Evolutionary conservation across 1,140 invertebrate genomes (phyloP).

Genomic region (Euschistus heros): DNA sequence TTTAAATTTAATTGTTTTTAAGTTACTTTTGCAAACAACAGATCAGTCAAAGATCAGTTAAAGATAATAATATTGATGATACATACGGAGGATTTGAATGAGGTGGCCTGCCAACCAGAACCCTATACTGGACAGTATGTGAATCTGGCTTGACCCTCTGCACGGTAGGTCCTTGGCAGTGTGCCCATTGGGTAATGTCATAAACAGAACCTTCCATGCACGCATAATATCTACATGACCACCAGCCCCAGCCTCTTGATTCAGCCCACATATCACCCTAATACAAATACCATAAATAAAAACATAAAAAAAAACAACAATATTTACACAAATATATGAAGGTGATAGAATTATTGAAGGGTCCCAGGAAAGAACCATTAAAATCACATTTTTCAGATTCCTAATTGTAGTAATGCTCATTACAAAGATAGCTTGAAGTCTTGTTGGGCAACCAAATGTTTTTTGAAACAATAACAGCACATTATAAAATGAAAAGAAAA

Average conservation of each 20-base stretch:
- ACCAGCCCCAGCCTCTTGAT: slow-evolving; percentile 77
- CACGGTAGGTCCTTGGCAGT: slow-evolving; percentile 75
- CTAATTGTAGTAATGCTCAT: too few species aligned
- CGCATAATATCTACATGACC: slow-evolving; percentile 91
- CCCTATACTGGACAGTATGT: slow-evolving; percentile 84
- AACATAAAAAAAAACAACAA: not conserved
- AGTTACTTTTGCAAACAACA: too few species aligned
- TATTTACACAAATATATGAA: not conserved
- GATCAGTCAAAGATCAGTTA: not conserved
- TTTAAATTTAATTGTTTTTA: too few species aligned
- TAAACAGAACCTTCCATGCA: slow-evolving; percentile 90
- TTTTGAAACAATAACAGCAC: too few species aligned
- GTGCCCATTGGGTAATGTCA: slow-evolving; percentile 91
- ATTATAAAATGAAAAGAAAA: too few species aligned
- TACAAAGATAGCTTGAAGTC: too few species aligned
- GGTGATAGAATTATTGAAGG: not conserved
- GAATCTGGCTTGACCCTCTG: slow-evolving; percentile 73
- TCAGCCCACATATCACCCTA: slow-evolving; percentile 95
- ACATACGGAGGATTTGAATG: slow-evolving; percentile 40
- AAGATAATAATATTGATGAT: not conserved
- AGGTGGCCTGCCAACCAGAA: slow-evolving; percentile 56
- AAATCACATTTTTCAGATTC: too few species aligned
- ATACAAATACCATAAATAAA: slow-evolving; percentile 24
- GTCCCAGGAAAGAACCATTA: too few species aligned
- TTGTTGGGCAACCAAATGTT: too few species aligned